Evolutionary conservation across 2,113 vertebrate genomes (phyloP), one percentile per base, ranked within the genome.

Genomic region (Melospiza georgiana): DNA sequence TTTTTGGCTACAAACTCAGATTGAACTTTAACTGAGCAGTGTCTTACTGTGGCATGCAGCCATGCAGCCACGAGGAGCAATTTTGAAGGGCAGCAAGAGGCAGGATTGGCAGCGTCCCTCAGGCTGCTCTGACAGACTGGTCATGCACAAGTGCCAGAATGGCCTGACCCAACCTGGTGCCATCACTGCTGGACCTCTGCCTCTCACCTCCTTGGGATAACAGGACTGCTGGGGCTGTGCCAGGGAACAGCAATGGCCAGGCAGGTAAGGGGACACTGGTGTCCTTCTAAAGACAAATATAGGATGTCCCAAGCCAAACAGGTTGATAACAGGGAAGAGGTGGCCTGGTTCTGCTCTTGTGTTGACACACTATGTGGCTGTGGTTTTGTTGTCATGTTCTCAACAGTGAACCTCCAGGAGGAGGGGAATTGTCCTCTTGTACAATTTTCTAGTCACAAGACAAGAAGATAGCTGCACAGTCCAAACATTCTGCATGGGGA

Each of bases 21-120:
- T 96, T 96, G 89, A 94, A 94, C 73, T 90, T 94, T 92, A 94
- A 95, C 93, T 31, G 61, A 49, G 57, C 0, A 0, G 35, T 2
- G 0, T 66, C 63, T 55, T 54, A 35, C 59, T n/a, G 66, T 81
- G 93, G 77, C 86, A 71, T 52, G 41, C 14, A 49, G 75, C 46
- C 68, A 63, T 41, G 41, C 12, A 54, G 72, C 46, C 65, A 63
- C 0, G 1, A 44, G 82, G 31, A 46, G 20, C 0, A 2, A 28
- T 57, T 90, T 12, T 37, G 80, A 75, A 90, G 27, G 31, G 30
- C 76, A 82, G 55, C 11, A 28, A 44, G 67, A 85, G 25, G 37
- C 20, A 77, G 52, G 3, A 2, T 2, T 82, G 90, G 74, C 62
- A 66, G 68, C 3, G 0, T 62, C 79, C 35, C 59, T 65, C 2